These are phyloP conservation scores for Heliornis fulica DNA, from an alignment of 2,113 vertebrate species.

Conservation along the genomic window DNA sequence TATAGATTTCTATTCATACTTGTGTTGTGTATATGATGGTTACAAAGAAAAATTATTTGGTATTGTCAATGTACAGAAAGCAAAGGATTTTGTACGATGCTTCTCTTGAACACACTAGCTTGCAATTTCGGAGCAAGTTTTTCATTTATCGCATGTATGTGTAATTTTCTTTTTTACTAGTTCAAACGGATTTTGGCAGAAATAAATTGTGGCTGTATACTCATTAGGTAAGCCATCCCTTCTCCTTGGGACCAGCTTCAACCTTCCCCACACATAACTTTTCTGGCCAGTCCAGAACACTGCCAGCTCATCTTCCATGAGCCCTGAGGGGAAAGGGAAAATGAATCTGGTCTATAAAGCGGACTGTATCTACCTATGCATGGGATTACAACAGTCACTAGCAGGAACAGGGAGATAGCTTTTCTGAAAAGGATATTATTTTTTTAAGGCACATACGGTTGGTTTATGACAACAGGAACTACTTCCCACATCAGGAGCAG, in stretches of 20 bases:
- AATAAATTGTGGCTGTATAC: not conserved
- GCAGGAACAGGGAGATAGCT: constrained; percentile 45
- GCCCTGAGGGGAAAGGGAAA: not conserved
- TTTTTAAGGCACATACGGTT: not conserved
- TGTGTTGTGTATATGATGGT: constrained; percentile 79
- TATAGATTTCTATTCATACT: constrained; percentile 73
- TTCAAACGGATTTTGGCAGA: constrained; percentile 32
- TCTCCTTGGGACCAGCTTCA: constrained; percentile 6
- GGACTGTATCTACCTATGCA: constrained; percentile 3
- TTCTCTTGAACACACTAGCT: not conserved
- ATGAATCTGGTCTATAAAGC: not conserved
- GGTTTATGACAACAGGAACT: constrained; percentile 29
- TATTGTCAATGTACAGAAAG: constrained; percentile 69
- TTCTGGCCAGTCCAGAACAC: constrained; percentile 46
- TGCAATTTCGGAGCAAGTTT: constrained; percentile 32
- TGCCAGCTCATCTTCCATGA: constrained; percentile 45
- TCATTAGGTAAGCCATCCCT: not conserved
- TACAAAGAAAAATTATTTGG: constrained; percentile 58
- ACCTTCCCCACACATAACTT: not conserved
- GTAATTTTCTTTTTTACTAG: constrained; percentile 33
- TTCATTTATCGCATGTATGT: constrained; percentile 21
- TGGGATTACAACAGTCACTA: constrained; percentile 26
- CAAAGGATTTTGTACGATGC: constrained; percentile 68
- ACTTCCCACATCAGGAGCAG: not conserved
- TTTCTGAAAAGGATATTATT: not conserved